Evolutionary conservation across 2,113 vertebrate genomes (phyloP), one percentile per base, ranked within the genome.

Genomic region (Bufo bufo): DNA sequence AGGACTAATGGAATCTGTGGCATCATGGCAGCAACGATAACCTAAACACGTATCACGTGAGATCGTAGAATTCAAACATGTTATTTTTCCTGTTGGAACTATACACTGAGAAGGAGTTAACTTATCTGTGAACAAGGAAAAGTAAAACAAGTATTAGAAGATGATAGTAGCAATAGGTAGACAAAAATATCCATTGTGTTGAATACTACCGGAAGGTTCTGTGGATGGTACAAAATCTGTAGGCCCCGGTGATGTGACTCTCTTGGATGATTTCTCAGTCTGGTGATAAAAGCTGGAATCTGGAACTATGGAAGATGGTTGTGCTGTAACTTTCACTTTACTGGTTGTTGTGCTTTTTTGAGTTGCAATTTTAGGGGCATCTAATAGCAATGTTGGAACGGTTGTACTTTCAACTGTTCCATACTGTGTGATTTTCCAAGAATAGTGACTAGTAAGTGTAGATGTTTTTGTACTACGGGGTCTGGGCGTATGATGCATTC

Each of bases 1-100:
- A 19, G 85, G 75, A 14, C 14, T 79, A 19, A 52, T 23, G 13
- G 56, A 4, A 8, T 86, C 85, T 61, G 6, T 12, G 19, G 74
- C 74, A 10, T 86, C 85, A 59, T 79, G 23, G 50, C 85, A 86
- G 59, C 85, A 86, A 8, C 58, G 58, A 5, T 77, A 78, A 61
- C 12, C 19, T 49, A 52, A 4, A 43, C 85, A 86, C 2, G 4
- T 19, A 4, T 79, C 85, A 65, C 45, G 50, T 3, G 63, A 72
- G 9, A 79, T 75, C 0, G n/a, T 58, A n/a, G 50, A 20, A n/a
- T 87, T 52, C 49, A 87, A 14, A 4, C 85, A 87, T 1, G 63
- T 45, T 13, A 87, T 6, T 33, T 45, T 63, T 3, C 45, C 49
- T 0, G 1, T 17, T 20, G 52, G 58, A 11, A 77, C 49, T 10